Evolutionary conservation across 2,797 vertebrate genomes (phyloP).

Genomic region (Anguilla obscura): DNA sequence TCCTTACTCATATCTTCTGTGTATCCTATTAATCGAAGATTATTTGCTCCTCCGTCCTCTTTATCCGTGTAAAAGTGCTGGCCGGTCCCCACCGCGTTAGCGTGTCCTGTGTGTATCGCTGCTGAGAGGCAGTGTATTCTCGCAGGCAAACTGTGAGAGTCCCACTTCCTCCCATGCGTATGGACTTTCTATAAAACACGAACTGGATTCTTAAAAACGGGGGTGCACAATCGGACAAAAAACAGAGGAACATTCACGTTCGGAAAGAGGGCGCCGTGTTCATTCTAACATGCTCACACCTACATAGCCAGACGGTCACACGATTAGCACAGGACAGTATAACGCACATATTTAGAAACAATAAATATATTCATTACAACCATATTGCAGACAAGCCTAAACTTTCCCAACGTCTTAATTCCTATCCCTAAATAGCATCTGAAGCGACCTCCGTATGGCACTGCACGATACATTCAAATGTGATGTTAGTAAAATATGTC

Average conservation of each 20-base stretch:
- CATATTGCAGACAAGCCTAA: background rate
- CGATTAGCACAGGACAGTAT: background rate
- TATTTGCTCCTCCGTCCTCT: background rate
- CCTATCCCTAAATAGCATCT: background rate
- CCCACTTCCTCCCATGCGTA: slow-evolving; percentile 76
- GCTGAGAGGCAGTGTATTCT: slow-evolving; percentile 33
- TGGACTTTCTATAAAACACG: slow-evolving; percentile 62
- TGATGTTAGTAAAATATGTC: background rate
- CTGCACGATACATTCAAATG: background rate
- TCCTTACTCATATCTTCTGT: slow-evolving; percentile 27
- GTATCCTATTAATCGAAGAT: background rate
- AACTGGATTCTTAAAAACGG: slow-evolving; percentile 44
- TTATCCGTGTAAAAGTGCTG: slow-evolving; percentile 29
- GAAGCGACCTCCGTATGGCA: background rate
- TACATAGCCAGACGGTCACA: slow-evolving; percentile 1
- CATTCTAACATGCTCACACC: background rate
- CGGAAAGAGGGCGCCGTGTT: slow-evolving; percentile 31
- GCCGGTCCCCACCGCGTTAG: background rate
- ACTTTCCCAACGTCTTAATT: background rate
- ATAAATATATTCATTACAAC: background rate
- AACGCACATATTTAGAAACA: background rate
- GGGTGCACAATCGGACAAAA: background rate
- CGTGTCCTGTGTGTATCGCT: slow-evolving; percentile 31
- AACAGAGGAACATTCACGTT: background rate
- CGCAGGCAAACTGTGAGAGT: slow-evolving; percentile 57